Evolutionary conservation across 2,113 vertebrate species (phyloP).

Genomic region (Antigone vipio): DNA sequence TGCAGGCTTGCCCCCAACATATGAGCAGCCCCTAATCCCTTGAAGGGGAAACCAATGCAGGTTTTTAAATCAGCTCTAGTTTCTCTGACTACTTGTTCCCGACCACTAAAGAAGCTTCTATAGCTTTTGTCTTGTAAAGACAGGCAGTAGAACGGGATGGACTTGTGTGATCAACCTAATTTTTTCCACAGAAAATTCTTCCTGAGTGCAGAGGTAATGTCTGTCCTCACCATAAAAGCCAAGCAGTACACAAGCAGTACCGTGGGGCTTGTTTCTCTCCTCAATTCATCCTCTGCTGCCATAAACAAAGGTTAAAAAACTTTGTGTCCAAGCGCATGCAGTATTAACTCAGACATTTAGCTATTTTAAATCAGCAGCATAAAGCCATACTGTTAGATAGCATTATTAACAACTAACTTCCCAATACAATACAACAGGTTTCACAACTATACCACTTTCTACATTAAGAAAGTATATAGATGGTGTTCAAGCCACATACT

Average conservation of each 20-base stretch:
- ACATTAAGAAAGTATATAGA: background rate
- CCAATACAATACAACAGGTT: background rate
- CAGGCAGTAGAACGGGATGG: background rate
- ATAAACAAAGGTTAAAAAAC: background rate
- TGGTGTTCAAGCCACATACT: background rate
- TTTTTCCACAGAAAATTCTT: background rate
- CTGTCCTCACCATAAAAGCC: background rate
- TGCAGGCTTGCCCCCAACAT: background rate
- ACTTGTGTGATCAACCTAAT: background rate
- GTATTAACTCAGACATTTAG: background rate
- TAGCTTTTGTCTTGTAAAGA: background rate
- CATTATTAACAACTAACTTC: background rate
- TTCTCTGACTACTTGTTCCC: background rate
- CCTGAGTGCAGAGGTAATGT: background rate
- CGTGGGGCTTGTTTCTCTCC: background rate
- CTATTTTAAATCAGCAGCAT: background rate
- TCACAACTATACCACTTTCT: background rate
- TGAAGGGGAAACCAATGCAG: background rate
- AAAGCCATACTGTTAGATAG: background rate
- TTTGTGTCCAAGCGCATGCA: background rate
- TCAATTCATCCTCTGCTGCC: background rate
- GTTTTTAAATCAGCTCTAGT: background rate
- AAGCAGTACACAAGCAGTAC: background rate
- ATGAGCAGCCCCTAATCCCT: accelerated
- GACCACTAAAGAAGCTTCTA: background rate